A percentile compares a stretch with the other conserved stretches of the same genome.
These are phyloP conservation scores for Myotis planiceps DNA, from an alignment of 2,797 vertebrate species.

Conservation along the genomic window DNA sequence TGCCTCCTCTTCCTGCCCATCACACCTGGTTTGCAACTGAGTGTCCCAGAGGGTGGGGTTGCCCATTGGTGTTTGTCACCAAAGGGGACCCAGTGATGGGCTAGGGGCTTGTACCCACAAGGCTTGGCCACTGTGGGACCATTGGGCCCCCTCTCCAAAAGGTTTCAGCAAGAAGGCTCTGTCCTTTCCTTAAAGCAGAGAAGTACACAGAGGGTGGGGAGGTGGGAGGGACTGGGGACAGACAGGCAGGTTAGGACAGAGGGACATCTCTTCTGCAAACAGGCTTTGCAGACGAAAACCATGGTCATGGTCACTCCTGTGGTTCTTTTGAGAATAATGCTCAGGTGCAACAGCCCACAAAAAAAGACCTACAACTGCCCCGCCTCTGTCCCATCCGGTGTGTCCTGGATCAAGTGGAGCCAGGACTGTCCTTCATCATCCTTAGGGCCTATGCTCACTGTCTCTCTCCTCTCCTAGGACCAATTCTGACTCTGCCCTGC, in stretches of 20 bases:
- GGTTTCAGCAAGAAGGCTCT: not conserved
- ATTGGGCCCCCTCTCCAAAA: not conserved
- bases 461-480: slow-evolving; percentile 88
- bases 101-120: not conserved
- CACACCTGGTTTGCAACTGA: not conserved
- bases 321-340: not conserved
- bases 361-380: not conserved
- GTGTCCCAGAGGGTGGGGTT: not conserved
- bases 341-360: not conserved
- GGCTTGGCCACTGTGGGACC: not conserved
- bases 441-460: not conserved
- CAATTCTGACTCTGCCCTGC: slow-evolving; percentile 98
- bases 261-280: not conserved
- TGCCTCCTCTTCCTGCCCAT: not conserved
- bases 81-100: not conserved
- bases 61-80: not conserved
- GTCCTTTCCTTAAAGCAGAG: not conserved
- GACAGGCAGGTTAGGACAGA: not conserved
- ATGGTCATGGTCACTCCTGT: not conserved
- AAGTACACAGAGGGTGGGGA: not conserved
- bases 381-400: not conserved
- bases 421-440: not conserved
- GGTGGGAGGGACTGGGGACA: not conserved
- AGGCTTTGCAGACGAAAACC: not conserved
- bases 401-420: not conserved